Percentiles rank a stretch among this genome's conserved stretches.
phyloP scores from a whole-genome alignment of 2,888 invertebrate species.

The Conops quadrifasciatus region DNA sequence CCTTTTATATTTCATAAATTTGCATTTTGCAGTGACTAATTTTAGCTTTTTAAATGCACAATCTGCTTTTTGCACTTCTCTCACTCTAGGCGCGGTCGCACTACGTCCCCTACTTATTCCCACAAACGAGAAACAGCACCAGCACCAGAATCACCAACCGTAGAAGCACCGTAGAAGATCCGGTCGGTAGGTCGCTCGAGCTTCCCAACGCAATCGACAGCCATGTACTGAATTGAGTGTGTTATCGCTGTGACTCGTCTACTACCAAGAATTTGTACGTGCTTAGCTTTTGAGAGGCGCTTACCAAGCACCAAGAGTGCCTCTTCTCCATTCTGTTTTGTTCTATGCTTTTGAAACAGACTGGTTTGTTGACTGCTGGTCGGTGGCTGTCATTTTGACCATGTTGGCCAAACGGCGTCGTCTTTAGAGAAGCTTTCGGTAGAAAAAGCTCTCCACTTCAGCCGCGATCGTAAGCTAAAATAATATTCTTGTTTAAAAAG shows the following conservation, averaged over 20 bases:
- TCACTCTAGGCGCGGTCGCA: constrained; percentile 31
- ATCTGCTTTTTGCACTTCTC: not conserved
- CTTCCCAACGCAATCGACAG: constrained; percentile 16
- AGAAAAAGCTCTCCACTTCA: not conserved
- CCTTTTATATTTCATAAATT: not conserved
- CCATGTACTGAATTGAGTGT: constrained; percentile 24
- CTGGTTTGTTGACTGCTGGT: not conserved
- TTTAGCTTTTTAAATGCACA: not conserved
- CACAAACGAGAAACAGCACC: constrained; percentile 19
- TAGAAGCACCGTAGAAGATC: not conserved
- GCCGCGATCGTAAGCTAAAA: no score
- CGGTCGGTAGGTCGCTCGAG: not conserved
- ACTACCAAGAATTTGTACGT: not conserved
- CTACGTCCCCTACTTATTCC: constrained; percentile 8
- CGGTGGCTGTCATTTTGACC: no score
- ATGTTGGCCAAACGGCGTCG: not conserved
- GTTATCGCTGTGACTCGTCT: not conserved
- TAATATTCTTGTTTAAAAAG: no score
- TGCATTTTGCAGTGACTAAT: no score
- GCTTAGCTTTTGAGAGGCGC: constrained; percentile 8
- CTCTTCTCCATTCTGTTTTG: constrained; percentile 12
- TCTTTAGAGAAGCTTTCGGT: constrained; percentile 4
- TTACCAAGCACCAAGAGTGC: not conserved
- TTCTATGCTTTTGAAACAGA: not conserved
- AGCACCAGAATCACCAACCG: not conserved